Evolutionary conservation across 2,113 vertebrate species (phyloP), one percentile per base, ranked within the genome.

Genomic region (Glaucidium brasilianum): DNA sequence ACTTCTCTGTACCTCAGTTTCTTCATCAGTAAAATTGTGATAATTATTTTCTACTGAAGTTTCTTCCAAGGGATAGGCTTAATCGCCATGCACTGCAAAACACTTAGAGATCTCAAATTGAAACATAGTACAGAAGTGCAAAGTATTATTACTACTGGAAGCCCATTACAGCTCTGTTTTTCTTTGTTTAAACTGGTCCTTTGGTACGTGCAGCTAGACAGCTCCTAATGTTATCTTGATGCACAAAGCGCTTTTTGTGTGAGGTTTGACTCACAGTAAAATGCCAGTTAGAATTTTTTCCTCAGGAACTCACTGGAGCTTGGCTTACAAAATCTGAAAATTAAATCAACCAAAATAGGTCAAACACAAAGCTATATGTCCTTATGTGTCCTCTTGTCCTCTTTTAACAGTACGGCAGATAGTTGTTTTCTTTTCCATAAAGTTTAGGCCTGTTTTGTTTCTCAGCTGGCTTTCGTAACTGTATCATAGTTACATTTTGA

Each of bases 281-380:
- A 97, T 97, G 97, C 97, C 98, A 98, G 97, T 96, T 97, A 96
- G 95, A 94, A 95, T 97, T 97, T 97, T 97, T 97, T 98, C 96
- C 96, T 97, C 96, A 97, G 97, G 96, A 98, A 96, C 96, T 98
- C 97, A 98, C 94, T 96, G 92, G 93, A 98, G 95, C 97, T 97
- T 96, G 96, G 97, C 97, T 98, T 98, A 98, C 97, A 97, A 98
- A 98, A 97, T 97, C 97, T 97, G 97, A 98, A 97, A 98, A 97
- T 90, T 96, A 97, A 98, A 98, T 98, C 98, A 98, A 98, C 96
- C 97, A 97, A 98, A 98, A 98, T 97, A 98, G 97, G 97, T 97
- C 94, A 96, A 97, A 95, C 94, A 96, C 95, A 95, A 97, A 97
- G 96, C 96, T 95, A 90, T 97, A 96, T 98, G 98, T 98, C 98